phyloP scores from a whole-genome alignment of 1,140 invertebrate species.

The Neocloeon triangulifer region DNA sequence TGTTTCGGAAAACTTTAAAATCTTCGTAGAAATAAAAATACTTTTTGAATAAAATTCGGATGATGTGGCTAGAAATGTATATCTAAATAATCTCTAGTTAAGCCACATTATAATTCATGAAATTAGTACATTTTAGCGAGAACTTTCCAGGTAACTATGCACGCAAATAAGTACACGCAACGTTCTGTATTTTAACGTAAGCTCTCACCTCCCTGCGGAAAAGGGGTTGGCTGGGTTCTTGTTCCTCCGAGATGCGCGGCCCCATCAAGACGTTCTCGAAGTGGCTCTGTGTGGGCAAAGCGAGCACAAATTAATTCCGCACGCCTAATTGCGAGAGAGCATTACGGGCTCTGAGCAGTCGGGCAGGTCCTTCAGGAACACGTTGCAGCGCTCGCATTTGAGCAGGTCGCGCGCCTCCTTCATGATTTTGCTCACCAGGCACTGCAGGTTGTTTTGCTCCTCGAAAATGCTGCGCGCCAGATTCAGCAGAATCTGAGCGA shows the following conservation, averaged over 20 bases:
- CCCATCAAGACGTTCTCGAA: conserved; percentile 58
- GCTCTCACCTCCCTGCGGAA: conserved; percentile 41
- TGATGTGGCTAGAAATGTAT: too few species aligned
- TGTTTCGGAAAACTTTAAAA: too few species aligned
- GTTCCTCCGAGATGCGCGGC: conserved; percentile 31
- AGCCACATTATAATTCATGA: too few species aligned
- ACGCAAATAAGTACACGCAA: too few species aligned
- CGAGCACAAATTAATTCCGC: too few species aligned
- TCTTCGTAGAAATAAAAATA: too few species aligned
- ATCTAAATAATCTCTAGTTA: too few species aligned
- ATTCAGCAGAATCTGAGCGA: conserved; percentile 64
- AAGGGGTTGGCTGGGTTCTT: conserved; percentile 33
- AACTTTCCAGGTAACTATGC: too few species aligned
- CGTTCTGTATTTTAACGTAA: too few species aligned
- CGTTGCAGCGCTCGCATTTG: conserved; percentile 78
- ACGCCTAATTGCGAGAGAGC: conserved; percentile 1
- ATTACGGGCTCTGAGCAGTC: conserved; percentile 58
- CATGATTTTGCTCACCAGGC: conserved; percentile 90
- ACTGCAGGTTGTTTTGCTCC: conserved; percentile 81
- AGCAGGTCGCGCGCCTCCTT: conserved; percentile 77
- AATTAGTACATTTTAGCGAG: too few species aligned
- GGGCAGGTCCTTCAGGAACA: conserved; percentile 68
- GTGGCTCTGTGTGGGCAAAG: conserved; percentile 40
- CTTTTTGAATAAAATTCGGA: too few species aligned
- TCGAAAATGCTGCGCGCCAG: conserved; percentile 75